phyloP scores from a whole-genome alignment of 2,888 invertebrate species.

The Sicus ferrugineus region DNA sequence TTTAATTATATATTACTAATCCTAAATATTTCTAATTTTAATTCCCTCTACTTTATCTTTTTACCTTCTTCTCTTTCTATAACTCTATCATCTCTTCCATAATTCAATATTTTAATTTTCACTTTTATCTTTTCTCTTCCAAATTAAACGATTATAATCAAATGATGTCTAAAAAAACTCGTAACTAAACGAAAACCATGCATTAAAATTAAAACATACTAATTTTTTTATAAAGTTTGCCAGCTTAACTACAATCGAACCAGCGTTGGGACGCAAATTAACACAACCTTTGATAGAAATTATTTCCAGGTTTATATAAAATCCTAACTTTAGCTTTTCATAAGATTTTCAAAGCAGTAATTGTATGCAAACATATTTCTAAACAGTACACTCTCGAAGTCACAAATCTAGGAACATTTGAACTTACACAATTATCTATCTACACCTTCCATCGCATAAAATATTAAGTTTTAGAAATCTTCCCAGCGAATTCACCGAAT shows the following conservation, averaged over 20 bases:
- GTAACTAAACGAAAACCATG: constrained; percentile 6
- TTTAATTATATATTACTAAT: background rate
- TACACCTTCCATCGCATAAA: background rate
- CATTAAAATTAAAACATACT: constrained; percentile 1
- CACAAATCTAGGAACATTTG: constrained; percentile 5
- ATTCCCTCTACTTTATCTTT: background rate
- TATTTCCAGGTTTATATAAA: constrained; percentile 82
- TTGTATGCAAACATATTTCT: constrained; percentile 37
- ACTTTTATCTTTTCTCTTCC: constrained; percentile 25
- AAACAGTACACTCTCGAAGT: constrained; percentile 27
- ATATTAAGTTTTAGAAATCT: background rate
- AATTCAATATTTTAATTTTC: constrained; percentile 11
- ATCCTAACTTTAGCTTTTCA: constrained; percentile 12
- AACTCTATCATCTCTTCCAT: background rate
- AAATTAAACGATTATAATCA: background rate
- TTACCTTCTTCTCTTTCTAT: constrained; percentile 15
- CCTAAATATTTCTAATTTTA: background rate
- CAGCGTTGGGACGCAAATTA: constrained; percentile 85
- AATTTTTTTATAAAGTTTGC: constrained; percentile 73
- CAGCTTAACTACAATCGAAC: constrained; percentile 86
- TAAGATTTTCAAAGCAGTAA: constrained; percentile 37
- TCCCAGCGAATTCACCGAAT: constrained; percentile 38
- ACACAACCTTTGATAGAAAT: constrained; percentile 89
- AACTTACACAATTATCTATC: constrained; percentile 1
- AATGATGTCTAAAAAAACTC: background rate